Percentiles rank a stretch among this genome's conserved stretches.
Evolutionary conservation across 2,113 vertebrate species (phyloP).

Genomic region (Coptodon bakossiorum): DNA sequence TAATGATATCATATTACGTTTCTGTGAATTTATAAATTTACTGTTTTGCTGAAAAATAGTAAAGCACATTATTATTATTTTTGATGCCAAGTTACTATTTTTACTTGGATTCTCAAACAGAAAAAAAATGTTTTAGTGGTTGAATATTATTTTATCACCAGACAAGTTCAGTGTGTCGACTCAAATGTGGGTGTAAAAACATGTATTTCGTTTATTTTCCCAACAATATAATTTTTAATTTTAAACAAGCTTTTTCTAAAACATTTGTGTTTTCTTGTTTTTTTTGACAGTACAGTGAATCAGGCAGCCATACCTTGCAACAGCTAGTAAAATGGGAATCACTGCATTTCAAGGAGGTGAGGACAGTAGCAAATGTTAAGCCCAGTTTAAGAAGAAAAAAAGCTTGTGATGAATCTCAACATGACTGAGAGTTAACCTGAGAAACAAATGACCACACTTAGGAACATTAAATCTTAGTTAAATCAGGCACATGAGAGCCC

Average conservation of each 20-base stretch:
- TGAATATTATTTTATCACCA: not conserved
- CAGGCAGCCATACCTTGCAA: not conserved
- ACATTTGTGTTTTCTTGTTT: not conserved
- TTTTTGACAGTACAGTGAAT: not conserved
- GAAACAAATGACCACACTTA: not conserved
- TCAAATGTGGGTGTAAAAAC: not conserved
- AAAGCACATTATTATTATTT: accelerated
- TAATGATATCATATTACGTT: not conserved
- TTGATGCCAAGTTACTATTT: not conserved
- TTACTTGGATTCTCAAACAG: not conserved
- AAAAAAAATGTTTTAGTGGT: not conserved
- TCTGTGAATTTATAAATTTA: not conserved
- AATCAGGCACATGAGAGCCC: not conserved
- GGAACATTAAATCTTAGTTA: not conserved
- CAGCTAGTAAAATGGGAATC: accelerated
- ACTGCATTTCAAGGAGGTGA: not conserved
- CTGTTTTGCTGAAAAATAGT: not conserved
- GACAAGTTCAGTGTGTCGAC: not conserved
- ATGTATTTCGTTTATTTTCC: accelerated
- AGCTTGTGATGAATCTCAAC: not conserved
- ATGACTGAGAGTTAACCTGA: not conserved
- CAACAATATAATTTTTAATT: not conserved
- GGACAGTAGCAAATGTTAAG: not conserved
- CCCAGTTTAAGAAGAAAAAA: not conserved
- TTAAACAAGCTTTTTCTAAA: not conserved